Percentiles rank a stretch among this genome's conserved stretches.
These are phyloP conservation scores for Lateolabrax maculatus DNA, from an alignment of 2,797 vertebrate genomes.

Conservation along the genomic window DNA sequence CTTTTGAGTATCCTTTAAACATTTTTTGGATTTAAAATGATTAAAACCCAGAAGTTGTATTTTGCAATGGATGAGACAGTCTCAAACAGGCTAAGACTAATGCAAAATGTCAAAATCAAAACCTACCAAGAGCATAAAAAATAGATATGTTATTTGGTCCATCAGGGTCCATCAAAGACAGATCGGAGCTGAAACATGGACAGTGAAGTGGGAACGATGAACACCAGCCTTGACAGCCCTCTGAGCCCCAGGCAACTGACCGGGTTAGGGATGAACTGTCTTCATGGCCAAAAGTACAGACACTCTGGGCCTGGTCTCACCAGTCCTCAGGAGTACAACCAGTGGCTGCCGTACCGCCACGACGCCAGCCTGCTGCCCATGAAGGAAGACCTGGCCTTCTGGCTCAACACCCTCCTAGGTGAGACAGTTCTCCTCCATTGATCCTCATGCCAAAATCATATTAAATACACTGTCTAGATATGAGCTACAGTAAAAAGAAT, in stretches of 20 bases:
- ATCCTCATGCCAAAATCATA: not conserved
- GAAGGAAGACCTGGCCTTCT: slow-evolving; percentile 96
- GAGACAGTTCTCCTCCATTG: slow-evolving; percentile 68
- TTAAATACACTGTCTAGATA: not conserved
- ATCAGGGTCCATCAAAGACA: slow-evolving; percentile 22
- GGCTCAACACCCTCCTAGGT: slow-evolving; percentile 94
- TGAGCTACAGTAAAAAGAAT: not conserved
- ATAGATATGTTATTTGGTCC: not conserved
- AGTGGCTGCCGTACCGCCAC: slow-evolving; percentile 95
- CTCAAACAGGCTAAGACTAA: not conserved
- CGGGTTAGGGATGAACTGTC: slow-evolving; percentile 85
- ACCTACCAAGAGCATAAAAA: not conserved
- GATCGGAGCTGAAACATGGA: slow-evolving; percentile 59
- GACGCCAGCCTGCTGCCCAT: slow-evolving; percentile 95
- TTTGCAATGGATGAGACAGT: not conserved
- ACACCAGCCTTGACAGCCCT: slow-evolving; percentile 43
- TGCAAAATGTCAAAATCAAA: not conserved
- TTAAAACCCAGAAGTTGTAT: too few species aligned
- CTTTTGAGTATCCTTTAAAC: too few species aligned
- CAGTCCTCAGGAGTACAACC: slow-evolving; percentile 94
- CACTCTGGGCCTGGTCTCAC: slow-evolving; percentile 89
- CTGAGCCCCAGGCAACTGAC: slow-evolving; percentile 64
- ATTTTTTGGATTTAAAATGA: too few species aligned
- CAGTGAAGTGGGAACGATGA: slow-evolving; percentile 49
- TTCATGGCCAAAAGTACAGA: slow-evolving; percentile 85